Evolutionary conservation across 2,113 vertebrate species (phyloP), one percentile per base, ranked within the genome.

Genomic region (Mesitornis unicolor): DNA sequence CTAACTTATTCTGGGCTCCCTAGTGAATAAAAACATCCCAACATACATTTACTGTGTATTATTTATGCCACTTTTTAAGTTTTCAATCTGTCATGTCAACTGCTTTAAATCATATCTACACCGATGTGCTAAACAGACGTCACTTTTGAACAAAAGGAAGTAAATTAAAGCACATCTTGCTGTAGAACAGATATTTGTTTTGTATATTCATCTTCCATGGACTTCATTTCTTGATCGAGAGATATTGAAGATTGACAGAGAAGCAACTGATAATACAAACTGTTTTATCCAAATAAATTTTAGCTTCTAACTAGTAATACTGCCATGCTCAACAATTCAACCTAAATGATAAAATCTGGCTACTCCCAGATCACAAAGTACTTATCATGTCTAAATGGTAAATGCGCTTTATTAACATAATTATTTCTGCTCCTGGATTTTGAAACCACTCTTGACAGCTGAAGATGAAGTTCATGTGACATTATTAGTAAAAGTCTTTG

Each of bases 1-100:
- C 87, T 91, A 91, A 94, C 87, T 96, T 90, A 95, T 95, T 85
- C 90, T 94, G 83, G 63, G 45, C 76, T 70, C 67, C 63, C 95
- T 91, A 87, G 84, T 95, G 95, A 97, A 92, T 95, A 97, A 91
- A 96, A 93, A 96, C 87, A 96, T 95, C 85, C 75, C 71, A 96
- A 97, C 92, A 93, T 89, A 96, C 97, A 97, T 97, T 95, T 96
- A 82, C 95, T 96, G 88, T 93, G 93, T 97, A 95, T 96, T 97
- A 94, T 97, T 97, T 88, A 97, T 89, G 94, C 95, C 94, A 83
- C 89, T 84, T 96, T 94, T 96, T 95, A 94, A 87, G 65, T 95
- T 97, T 98, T 95, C 82, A 96, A 80, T 94, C 86, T 97, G 65
- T 92, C 95, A 95, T 95, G 92, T 96, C 94, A 96, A 92, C 51